Base-by-base conservation (phyloP, 2,797 vertebrate species). In the Sebastiscus albofasciatus region DNA sequence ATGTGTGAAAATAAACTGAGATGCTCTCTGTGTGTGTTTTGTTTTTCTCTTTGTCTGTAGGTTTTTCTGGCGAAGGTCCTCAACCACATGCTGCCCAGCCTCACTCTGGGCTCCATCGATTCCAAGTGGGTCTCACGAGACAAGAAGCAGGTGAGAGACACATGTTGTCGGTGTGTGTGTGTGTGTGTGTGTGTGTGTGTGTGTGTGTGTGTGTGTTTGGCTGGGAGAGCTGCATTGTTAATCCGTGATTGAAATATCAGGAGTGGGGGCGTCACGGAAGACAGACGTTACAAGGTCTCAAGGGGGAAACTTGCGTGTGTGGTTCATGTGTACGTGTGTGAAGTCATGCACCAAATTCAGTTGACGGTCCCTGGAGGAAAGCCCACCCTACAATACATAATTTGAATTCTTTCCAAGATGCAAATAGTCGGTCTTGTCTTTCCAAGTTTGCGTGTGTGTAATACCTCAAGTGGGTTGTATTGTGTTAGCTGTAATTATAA, bases 31-130 rank as follows among this genome's bases (percentile, higher is more conserved):
- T 7, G 1, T 20, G 10, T 62, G 26, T 71, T 64, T 70, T 64
- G 10, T 69, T 75, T 65, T 67, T 67, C 8, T 1, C 10, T 1
- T 58, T 82, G 46, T 82, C 79, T 81, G 36, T 90, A 99, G 99
- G 94, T 99, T 92, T 97, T 99, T 59, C 67, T 97, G 68, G 97
- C 97, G 0, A 99, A 98, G 94, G 83, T 99, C 54, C 94, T 99
- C 82, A 98, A 97, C 91, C 93, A 97, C 4, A 89, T 99, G 90
- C 74, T 97, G 85, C 99, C 99, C 29, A 98, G 97, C 82, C 73
- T 99, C 54, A 84, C 94, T 20, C 90, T 99, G 79, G 99, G 98
- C 61, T 77, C 95, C 0, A 97, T 99, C 16, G 96, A 99, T 5
- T 94, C 98, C 84, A 98, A 92, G 6, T 95, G 94, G 89, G 62